A percentile compares a stretch with the other conserved stretches of the same genome.
phyloP scores from a whole-genome alignment of 2,113 vertebrate genomes.

The Psammodynastes pulverulentus region DNA sequence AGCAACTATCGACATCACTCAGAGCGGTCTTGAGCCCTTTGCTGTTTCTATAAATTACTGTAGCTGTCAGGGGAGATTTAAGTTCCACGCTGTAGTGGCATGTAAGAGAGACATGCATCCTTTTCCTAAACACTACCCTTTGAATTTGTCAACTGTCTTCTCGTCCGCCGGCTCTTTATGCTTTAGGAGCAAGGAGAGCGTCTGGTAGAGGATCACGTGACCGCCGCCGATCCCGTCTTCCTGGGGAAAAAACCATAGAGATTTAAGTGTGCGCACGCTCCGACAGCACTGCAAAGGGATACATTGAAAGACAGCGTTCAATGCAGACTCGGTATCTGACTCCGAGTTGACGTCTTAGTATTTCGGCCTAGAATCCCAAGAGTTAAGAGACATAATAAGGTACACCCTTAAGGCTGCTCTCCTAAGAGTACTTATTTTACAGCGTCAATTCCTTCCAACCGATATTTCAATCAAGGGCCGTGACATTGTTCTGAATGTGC shows the following conservation, averaged over 20 bases:
- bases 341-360: background rate
- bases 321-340: background rate
- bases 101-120: background rate
- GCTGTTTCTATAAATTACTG: background rate
- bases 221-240: rapidly evolving
- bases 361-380: background rate
- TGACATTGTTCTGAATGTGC: background rate
- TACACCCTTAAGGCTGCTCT: background rate
- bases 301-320: no score
- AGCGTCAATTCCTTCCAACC: background rate
- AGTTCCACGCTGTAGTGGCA: background rate
- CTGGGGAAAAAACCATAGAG: background rate
- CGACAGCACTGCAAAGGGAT: background rate
- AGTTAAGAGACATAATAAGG: background rate
- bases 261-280: background rate
- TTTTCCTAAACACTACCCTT: background rate
- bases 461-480: background rate
- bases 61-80: background rate
- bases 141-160: background rate
- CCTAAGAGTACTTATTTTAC: background rate
- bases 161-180: background rate
- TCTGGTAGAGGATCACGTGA: background rate
- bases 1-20: background rate
- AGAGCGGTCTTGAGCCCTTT: background rate
- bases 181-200: background rate